Evolutionary conservation across 2,888 invertebrate genomes (phyloP).

Genomic region (Agriotes lineatus): DNA sequence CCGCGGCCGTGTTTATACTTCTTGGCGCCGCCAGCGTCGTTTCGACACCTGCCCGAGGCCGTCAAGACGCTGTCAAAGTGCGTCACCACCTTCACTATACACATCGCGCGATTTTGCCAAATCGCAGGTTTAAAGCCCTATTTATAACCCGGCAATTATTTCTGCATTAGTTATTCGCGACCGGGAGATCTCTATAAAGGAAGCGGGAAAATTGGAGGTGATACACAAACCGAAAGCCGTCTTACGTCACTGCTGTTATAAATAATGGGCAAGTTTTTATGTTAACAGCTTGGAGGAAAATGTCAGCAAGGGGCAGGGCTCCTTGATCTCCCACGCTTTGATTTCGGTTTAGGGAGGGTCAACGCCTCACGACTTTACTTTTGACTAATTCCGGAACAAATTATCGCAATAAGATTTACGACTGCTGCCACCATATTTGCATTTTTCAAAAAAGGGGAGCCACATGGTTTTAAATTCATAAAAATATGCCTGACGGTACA

Average conservation of each 20-base stretch:
- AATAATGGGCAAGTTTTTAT: not conserved
- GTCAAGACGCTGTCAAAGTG: constrained; percentile 50
- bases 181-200: too few relatives aligned
- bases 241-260: not conserved
- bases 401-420: not conserved
- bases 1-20: constrained; percentile 49
- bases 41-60: constrained; percentile 53
- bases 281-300: not conserved
- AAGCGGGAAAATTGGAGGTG: too few relatives aligned
- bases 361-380: not conserved
- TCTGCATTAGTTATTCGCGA: constrained; percentile 15
- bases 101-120: constrained; percentile 28
- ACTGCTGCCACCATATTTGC: not conserved
- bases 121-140: constrained; percentile 23
- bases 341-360: not conserved
- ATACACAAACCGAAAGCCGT: too few relatives aligned
- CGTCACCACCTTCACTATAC: constrained; percentile 31
- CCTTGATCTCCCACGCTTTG: not conserved
- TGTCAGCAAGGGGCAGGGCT: not conserved
- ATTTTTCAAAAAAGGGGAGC: not conserved
- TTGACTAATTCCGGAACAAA: not conserved
- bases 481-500: too few relatives aligned
- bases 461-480: too few relatives aligned
- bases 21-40: constrained; percentile 53
- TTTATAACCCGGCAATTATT: constrained; percentile 16